phyloP scores from a whole-genome alignment of 2,113 vertebrate species.

The Acinonyx jubatus region DNA sequence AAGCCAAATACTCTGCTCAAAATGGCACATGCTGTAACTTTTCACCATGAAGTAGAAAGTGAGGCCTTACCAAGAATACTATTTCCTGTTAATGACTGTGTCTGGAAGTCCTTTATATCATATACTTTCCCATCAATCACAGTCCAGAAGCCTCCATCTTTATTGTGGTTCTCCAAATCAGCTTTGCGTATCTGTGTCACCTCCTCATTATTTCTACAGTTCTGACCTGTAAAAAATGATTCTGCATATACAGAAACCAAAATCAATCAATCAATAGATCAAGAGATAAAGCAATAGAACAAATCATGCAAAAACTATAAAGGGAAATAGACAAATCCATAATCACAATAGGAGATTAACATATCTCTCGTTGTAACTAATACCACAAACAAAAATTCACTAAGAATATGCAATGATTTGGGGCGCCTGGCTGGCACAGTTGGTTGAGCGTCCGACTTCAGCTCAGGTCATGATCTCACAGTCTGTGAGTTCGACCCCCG shows the following conservation, averaged over 20 bases:
- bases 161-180: constrained; percentile 99
- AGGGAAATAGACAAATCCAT: not conserved
- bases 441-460: too few species aligned
- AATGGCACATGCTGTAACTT: not conserved
- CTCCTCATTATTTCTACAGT: constrained; percentile 96
- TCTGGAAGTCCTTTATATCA: constrained; percentile 99
- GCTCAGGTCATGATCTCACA: too few species aligned
- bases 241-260: constrained; percentile 83
- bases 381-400: not conserved
- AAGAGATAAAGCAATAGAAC: not conserved
- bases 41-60: not conserved
- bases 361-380: not conserved
- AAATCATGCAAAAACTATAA: not conserved
- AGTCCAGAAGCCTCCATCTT: constrained; percentile 99
- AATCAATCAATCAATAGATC: not conserved
- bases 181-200: constrained; percentile 98
- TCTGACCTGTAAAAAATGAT: constrained; percentile 95
- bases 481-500: too few species aligned
- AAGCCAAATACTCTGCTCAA: not conserved
- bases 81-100: constrained; percentile 95
- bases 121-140: constrained; percentile 98
- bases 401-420: not conserved
- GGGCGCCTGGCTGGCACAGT: too few species aligned
- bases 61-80: constrained; percentile 92
- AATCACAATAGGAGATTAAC: not conserved